Percentiles rank a stretch among this genome's conserved stretches.
Evolutionary conservation across 1,140 invertebrate genomes (phyloP).

Genomic region (Neodiprion pinetum): DNA sequence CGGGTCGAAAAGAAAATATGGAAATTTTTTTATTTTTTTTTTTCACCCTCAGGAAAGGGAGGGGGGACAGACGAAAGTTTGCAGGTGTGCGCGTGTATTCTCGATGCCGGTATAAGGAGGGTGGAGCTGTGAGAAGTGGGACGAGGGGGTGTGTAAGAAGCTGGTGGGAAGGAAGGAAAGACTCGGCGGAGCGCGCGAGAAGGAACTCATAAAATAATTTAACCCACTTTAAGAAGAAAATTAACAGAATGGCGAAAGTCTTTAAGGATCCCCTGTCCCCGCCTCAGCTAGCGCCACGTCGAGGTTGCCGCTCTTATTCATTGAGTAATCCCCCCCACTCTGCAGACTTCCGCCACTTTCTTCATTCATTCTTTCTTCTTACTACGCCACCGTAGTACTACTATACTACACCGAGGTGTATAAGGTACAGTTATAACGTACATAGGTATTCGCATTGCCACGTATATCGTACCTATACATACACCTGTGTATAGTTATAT

Average conservation of each 20-base stretch:
- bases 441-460: neutral
- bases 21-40: neutral
- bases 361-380: constrained; percentile 64
- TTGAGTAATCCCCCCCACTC: constrained; percentile 48
- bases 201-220: constrained; percentile 57
- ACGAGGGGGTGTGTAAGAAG: too few species aligned
- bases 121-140: too few species aligned
- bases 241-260: constrained; percentile 59
- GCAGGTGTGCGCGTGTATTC: too few species aligned
- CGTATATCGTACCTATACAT: too few species aligned
- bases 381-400: constrained; percentile 56
- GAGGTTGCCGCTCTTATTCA: constrained; percentile 54
- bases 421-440: too few species aligned
- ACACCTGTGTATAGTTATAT: neutral
- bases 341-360: constrained; percentile 46
- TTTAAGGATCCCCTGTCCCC: constrained; percentile 46
- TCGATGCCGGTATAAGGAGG: too few species aligned
- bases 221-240: constrained; percentile 58
- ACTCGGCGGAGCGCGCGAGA: neutral
- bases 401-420: neutral
- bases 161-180: neutral
- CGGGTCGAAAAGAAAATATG: neutral
- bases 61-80: too few species aligned
- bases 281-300: neutral
- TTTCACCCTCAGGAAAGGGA: too few species aligned